Conservation (phyloP, 2,888 invertebrate genomes). For the Pseudococcus longispinus region DNA sequence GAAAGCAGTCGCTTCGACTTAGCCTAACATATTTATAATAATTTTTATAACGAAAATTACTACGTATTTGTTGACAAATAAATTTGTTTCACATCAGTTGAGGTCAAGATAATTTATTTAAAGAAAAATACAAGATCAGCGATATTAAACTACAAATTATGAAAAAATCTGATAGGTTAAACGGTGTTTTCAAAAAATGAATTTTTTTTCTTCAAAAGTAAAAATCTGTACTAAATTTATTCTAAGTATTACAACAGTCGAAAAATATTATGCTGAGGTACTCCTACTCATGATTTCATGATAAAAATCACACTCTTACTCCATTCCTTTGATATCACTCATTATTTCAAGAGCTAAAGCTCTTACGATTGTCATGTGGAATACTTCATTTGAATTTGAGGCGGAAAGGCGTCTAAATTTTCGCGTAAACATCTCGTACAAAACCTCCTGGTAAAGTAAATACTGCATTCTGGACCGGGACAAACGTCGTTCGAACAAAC, state of each 20-base stretch:
- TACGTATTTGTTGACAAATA: neutral
- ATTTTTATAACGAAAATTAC: neutral
- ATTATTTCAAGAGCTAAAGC: neutral
- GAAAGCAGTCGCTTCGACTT: neutral
- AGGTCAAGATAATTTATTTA: conserved; percentile 7
- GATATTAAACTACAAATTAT: conserved; percentile 4
- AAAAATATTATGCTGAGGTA: neutral
- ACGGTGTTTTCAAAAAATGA: neutral
- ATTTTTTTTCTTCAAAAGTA: neutral
- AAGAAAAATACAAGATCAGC: conserved; percentile 9
- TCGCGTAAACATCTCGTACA: conserved; percentile 75
- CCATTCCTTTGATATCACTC: conserved; percentile 16
- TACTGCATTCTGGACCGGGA: conserved; percentile 76
- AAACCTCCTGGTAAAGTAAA: conserved; percentile 78
- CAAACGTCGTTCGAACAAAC: conserved; percentile 76
- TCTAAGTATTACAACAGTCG: conserved; percentile 27
- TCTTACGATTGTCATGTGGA: conserved; percentile 37
- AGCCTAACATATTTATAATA: too few relatives aligned
- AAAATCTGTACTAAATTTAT: neutral
- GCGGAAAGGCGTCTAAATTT: conserved; percentile 71
- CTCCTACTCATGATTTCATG: neutral
- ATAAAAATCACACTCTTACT: neutral
- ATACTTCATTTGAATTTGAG: conserved; percentile 65
- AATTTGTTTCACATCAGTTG: neutral
- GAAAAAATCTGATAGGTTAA: neutral